Evolutionary conservation across 2,797 vertebrate species (phyloP).

Genomic region (Podarcis lilfordi): DNA sequence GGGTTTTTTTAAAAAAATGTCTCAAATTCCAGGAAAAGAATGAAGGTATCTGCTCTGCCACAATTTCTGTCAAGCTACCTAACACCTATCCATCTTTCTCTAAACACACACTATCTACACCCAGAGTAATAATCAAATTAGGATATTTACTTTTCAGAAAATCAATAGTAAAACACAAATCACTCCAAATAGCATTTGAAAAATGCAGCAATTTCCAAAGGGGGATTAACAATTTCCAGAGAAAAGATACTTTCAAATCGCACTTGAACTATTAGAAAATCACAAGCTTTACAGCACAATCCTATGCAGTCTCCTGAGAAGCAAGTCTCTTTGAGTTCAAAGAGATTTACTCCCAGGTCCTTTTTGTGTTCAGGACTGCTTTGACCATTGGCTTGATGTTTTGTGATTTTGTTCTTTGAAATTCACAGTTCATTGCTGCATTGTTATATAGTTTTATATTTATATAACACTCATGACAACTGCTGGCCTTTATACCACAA

Average conservation of each 20-base stretch:
- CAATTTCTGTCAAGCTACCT: background rate
- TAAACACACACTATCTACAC: background rate
- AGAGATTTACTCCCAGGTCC: too few relatives aligned
- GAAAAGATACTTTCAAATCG: background rate
- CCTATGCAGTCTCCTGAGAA: background rate
- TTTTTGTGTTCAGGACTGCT: background rate
- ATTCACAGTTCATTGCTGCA: background rate
- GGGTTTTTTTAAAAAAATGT: background rate
- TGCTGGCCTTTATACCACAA: slow-evolving; percentile 18
- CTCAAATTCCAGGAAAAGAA: background rate
- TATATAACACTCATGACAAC: background rate
- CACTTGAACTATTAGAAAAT: background rate
- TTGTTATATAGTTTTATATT: background rate
- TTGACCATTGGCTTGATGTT: background rate
- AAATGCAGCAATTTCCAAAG: background rate
- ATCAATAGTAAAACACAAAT: background rate
- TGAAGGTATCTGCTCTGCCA: background rate
- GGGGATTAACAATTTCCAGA: background rate
- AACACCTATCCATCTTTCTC: background rate
- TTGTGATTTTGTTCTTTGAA: slow-evolving; percentile 2
- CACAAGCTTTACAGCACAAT: background rate
- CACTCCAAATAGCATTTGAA: background rate
- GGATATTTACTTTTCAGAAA: background rate
- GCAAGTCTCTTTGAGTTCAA: too few relatives aligned
- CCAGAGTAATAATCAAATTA: background rate